Evolutionary conservation across 1,140 invertebrate species (phyloP).

Genomic region (Ostrea denselamellosa): DNA sequence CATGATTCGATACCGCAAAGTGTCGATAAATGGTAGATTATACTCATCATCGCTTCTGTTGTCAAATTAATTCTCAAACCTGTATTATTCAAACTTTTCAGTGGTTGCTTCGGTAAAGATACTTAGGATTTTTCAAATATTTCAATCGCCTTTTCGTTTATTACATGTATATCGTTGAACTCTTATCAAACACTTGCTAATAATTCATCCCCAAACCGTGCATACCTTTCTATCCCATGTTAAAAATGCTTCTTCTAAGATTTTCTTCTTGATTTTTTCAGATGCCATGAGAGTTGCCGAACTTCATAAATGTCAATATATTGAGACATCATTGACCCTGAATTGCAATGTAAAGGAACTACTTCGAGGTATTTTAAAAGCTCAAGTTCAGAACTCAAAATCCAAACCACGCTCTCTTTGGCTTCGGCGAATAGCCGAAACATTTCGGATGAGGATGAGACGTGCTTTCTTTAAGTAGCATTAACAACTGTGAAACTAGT

Average conservation of each 20-base stretch:
- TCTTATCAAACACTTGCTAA: neutral
- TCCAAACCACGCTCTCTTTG: neutral
- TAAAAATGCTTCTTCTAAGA: no score
- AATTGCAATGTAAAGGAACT: neutral
- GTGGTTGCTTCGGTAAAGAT: no score
- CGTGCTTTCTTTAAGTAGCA: neutral
- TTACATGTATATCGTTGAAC: neutral
- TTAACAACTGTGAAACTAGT: neutral
- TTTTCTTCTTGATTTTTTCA: neutral
- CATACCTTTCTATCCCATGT: neutral
- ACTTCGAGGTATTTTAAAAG: neutral
- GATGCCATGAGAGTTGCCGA: neutral
- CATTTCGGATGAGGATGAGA: neutral
- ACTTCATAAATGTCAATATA: neutral
- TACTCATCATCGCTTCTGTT: neutral
- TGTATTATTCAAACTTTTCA: no score
- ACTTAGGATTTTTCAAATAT: no score
- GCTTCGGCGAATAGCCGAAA: neutral
- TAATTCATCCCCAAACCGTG: neutral
- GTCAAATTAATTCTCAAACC: neutral
- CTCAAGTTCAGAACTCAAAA: neutral
- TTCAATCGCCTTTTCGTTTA: neutral
- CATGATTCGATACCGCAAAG: slow-evolving; percentile 3
- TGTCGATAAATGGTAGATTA: neutral
- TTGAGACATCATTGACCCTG: neutral